Evolutionary conservation across 2,888 invertebrate species (phyloP), one percentile per base, ranked within the genome.

Genomic region (Aquatica leii): DNA sequence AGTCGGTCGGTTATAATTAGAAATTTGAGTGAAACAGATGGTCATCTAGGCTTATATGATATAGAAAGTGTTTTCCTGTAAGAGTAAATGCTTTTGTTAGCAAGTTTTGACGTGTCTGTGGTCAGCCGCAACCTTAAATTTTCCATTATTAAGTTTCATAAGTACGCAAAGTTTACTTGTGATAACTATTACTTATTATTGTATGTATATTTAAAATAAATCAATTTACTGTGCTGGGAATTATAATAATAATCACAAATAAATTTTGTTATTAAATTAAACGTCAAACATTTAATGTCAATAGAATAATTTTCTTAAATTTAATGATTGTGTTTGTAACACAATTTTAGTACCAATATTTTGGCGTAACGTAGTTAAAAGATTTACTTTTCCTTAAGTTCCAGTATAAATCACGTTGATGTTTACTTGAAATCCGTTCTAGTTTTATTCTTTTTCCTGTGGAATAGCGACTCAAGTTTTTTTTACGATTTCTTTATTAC

Each of bases 81-180:
- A 37, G 14, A 55, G 51, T 40, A 55, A 61, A 61, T 50, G 54
- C 40, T 61, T 24, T 41, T 41, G 55, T 61, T 61, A 49, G 12
- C 54, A 61, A 61, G 61, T 61, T 61, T 61, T 61, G 61, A 61
- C 61, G 55, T 55, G 55, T 55, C 35, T 50, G 40, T 50, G 61
- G 61, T 61, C 55, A 61, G 49, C 61, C 61, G 31, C 61, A 55
- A 61, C 61, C 55, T 55, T 50, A 55, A 61, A 61, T 61, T 61
- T 61, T 61, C 55, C 54, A 61, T 55, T 55, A 61, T 61, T 61
- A 61, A 61, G 61, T 61, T 61, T 61, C 50, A 31, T 12, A 61
- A 61, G 55, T 50, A 61, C 55, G 55, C 61, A 35, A 59, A 53
- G 59, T 53, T 40, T 34, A 54, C 54, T 60, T 48, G 49, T 52